Conservation (phyloP, 2,797 vertebrate species). For the Cheirogaleus major region DNA sequence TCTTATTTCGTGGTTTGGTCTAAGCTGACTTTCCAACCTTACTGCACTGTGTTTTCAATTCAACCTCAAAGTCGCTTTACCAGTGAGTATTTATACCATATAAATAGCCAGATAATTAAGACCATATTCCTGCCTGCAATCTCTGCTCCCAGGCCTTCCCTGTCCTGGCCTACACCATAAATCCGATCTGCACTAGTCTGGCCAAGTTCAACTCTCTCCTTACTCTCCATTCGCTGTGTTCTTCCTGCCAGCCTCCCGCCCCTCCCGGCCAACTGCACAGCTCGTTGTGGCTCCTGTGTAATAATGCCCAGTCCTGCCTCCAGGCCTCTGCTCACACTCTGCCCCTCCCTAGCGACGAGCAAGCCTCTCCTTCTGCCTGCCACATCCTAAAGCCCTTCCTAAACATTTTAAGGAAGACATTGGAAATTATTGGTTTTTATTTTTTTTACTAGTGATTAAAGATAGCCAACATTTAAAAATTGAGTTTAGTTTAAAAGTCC, state of each 20-base stretch:
- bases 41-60: background rate
- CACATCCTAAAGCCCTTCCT: background rate
- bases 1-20: background rate
- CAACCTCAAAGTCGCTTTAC: background rate
- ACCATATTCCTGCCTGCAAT: background rate
- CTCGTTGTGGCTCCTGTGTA: background rate
- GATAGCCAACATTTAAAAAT: background rate
- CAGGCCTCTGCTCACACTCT: background rate
- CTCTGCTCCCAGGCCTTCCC: background rate
- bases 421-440: background rate
- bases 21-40: background rate
- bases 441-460: background rate
- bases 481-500: background rate
- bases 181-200: background rate
- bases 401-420: background rate
- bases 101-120: background rate
- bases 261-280: fast-evolving
- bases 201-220: background rate
- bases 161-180: background rate
- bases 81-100: background rate
- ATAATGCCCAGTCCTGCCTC: background rate
- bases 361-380: background rate
- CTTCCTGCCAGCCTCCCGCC: fast-evolving
- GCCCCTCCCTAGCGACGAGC: background rate
- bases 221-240: fast-evolving